Conservation (phyloP, 2,797 vertebrate genomes). For the Enteromius mattozi region DNA sequence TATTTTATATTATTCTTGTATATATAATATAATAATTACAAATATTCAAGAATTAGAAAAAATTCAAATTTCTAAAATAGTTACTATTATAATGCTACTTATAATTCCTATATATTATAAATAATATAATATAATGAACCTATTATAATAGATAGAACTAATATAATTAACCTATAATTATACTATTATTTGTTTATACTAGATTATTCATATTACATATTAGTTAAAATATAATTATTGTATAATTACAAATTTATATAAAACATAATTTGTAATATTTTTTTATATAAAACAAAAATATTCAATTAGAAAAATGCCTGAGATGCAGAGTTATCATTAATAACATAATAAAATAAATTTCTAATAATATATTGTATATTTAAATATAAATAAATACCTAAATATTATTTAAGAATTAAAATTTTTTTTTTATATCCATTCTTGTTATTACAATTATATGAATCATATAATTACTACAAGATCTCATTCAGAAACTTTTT, state of each 20-base stretch:
- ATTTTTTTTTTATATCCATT: background rate
- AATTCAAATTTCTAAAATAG: too few species aligned
- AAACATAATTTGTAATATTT: too few species aligned
- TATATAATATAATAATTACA: background rate
- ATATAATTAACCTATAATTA: background rate
- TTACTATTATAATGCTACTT: too few species aligned
- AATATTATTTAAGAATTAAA: background rate
- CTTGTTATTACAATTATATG: background rate
- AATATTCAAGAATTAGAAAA: background rate
- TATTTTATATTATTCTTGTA: background rate
- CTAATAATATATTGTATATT: background rate
- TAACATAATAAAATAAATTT: background rate
- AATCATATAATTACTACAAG: background rate
- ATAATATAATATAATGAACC: background rate
- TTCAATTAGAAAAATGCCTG: background rate
- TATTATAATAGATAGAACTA: too few species aligned
- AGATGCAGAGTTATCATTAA: background rate
- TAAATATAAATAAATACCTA: background rate
- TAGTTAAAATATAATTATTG: background rate
- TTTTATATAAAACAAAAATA: background rate
- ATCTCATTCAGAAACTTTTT: background rate
- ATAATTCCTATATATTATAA: background rate
- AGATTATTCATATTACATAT: background rate
- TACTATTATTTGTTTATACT: too few species aligned
- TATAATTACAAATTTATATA: background rate